Base-by-base conservation (phyloP, 2,797 vertebrate species). In the Cirrhinus molitorella region DNA sequence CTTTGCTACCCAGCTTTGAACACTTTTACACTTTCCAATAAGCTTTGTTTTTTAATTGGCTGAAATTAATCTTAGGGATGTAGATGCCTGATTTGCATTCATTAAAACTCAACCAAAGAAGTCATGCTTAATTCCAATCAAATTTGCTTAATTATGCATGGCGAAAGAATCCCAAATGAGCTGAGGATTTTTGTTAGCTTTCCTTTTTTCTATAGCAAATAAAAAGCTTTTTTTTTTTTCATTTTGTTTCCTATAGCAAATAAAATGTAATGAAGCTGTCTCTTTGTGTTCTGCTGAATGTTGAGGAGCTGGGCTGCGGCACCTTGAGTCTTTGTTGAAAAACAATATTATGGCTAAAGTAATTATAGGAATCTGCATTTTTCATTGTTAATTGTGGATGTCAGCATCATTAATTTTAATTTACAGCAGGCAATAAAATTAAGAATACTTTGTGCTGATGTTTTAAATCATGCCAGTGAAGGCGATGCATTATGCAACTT, bases 131-230 rank as follows among this genome's bases (percentile, higher is more conserved):
- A 99, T 99, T 99, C 98, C 98, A 99, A 99, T 99, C 98, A 99
- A 98, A 99, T 99, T 99, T 99, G 98, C 98, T 98, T 99, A 99
- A 99, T 99, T 99, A 99, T 99, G 98, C 97, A 98, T 99, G 96
- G 97, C 96, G 96, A 99, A 96, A 98, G 96, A 99, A 98, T 99
- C 98, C 98, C 98, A 98, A 97, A 98, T 96, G 97, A 99, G 97
- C 92, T 94, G 95, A 96, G 96, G 95, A 95, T 98, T 99, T 99
- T 98, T 97, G 96, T 97, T 96, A 94, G 96, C 89, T 63, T 87
- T 83, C 57, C 55, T 67, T 83, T 57, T 98, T 99, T 94, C 97
- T 96, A 96, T 96, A 95, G 96, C 96, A 97, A 98, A 99, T 97
- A 98, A 98, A 98, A 98, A 63, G 55, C 66, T 49, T 70, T 78